phyloP scores from a whole-genome alignment of 1,140 invertebrate species.

The Lamellibrachia luymesi region DNA sequence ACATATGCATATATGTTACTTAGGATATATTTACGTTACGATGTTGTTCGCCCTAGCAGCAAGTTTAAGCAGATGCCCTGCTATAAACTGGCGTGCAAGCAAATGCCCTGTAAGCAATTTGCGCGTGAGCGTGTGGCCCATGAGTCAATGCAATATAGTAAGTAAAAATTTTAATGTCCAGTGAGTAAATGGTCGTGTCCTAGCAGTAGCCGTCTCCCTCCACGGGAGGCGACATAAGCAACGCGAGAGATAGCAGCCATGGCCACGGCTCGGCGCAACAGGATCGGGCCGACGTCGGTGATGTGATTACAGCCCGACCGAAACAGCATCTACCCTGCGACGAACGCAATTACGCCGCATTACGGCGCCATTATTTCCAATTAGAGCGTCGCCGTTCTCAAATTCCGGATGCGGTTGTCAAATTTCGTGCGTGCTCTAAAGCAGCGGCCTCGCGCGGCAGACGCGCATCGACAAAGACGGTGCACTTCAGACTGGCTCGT shows the following conservation, averaged over 20 bases:
- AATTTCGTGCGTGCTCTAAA: not conserved
- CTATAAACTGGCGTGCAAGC: not conserved
- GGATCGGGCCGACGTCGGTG: not conserved
- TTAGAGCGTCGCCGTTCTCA: not conserved
- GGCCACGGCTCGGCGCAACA: not conserved
- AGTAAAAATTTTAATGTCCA: not conserved
- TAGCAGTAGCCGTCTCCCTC: not conserved
- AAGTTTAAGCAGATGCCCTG: not conserved
- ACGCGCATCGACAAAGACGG: not conserved
- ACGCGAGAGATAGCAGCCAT: not conserved
- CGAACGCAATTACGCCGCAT: not conserved
- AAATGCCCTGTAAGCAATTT: not conserved
- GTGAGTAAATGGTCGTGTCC: not conserved
- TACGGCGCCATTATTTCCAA: not conserved
- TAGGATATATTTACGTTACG: not conserved
- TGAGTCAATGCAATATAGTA: no score
- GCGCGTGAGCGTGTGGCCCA: not conserved
- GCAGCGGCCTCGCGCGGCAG: no score
- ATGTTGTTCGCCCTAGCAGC: not conserved
- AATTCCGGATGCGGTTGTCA: slow-evolving; percentile 3
- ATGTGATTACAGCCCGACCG: not conserved
- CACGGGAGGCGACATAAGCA: not conserved
- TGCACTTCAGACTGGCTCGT: not conserved
- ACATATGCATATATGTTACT: not conserved
- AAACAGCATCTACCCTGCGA: not conserved